phyloP scores from a whole-genome alignment of 1,140 invertebrate genomes.

The Aporrectodea caliginosa region DNA sequence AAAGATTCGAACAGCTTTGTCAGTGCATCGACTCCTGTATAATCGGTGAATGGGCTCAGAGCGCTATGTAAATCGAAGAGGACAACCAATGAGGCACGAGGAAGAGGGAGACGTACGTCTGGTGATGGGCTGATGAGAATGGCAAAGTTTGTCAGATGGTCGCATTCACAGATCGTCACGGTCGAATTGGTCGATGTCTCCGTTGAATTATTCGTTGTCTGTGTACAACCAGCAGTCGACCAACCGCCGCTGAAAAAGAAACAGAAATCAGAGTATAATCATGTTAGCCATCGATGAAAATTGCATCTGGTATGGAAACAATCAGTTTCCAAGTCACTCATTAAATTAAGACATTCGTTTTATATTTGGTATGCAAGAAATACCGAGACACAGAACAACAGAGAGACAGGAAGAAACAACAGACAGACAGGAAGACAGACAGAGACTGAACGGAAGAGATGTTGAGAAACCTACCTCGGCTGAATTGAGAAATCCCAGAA shows the following conservation, averaged over 20 bases:
- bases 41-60: not conserved
- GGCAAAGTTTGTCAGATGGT: slow-evolving; percentile 49
- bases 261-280: not conserved
- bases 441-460: not conserved
- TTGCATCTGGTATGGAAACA: not conserved
- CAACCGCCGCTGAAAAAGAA: not conserved
- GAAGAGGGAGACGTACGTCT: slow-evolving; percentile 21
- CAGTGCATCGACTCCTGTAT: not conserved
- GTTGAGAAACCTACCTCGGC: not conserved
- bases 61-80: not conserved
- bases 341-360: not conserved
- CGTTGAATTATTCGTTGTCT: not conserved
- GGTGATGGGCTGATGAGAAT: slow-evolving; percentile 41
- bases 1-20: not conserved
- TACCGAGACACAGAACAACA: not conserved
- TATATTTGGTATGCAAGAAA: not conserved
- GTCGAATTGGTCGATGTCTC: no score
- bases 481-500: not conserved
- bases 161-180: slow-evolving; percentile 37
- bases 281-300: not conserved
- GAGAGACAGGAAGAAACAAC: not conserved
- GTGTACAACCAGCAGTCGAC: not conserved
- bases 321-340: not conserved
- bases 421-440: not conserved
- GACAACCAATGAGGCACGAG: not conserved